Percentiles rank a stretch among this genome's conserved stretches.
phyloP scores from a whole-genome alignment of 2,113 vertebrate species.

The Gallinago jamesoni region DNA sequence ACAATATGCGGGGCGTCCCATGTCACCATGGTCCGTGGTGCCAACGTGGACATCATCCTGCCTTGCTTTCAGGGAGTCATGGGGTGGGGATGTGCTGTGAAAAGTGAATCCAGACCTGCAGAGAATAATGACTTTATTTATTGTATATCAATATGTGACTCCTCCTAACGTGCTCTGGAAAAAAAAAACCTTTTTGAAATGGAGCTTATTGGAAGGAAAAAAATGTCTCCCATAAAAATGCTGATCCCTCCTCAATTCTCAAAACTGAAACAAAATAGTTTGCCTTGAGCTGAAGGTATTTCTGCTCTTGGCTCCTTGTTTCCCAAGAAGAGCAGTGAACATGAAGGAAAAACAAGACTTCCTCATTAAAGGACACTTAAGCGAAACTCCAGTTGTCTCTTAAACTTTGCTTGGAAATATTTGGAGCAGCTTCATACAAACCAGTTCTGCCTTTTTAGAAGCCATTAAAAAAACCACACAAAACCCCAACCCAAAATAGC shows the following conservation, averaged over 20 bases:
- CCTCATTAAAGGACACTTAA: conserved; percentile 18
- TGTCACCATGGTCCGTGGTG: neutral
- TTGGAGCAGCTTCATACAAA: neutral
- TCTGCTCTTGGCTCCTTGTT: conserved; percentile 6
- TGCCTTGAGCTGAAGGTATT: conserved; percentile 8
- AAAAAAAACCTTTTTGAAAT: neutral
- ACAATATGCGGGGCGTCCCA: neutral
- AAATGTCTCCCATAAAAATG: conserved; percentile 27
- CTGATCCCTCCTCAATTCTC: neutral
- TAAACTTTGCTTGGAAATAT: conserved; percentile 39
- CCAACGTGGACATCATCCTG: rapidly evolving
- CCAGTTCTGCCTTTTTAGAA: conserved; percentile 12
- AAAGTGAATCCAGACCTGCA: neutral
- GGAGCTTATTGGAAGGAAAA: conserved; percentile 23
- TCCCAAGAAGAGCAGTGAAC: conserved; percentile 29
- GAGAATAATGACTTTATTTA: neutral
- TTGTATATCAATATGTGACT: neutral
- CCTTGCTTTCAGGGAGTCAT: neutral
- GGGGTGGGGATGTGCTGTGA: neutral
- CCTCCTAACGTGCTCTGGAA: neutral
- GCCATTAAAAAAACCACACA: neutral
- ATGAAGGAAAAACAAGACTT: conserved; percentile 32
- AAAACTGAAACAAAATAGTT: conserved; percentile 27
- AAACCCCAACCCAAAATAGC: neutral
- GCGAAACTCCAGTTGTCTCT: conserved; percentile 45